These are phyloP conservation scores for Phenganax stokvisi DNA, from an alignment of 92 coral and sea anemone genomes.

Conservation along the genomic window DNA sequence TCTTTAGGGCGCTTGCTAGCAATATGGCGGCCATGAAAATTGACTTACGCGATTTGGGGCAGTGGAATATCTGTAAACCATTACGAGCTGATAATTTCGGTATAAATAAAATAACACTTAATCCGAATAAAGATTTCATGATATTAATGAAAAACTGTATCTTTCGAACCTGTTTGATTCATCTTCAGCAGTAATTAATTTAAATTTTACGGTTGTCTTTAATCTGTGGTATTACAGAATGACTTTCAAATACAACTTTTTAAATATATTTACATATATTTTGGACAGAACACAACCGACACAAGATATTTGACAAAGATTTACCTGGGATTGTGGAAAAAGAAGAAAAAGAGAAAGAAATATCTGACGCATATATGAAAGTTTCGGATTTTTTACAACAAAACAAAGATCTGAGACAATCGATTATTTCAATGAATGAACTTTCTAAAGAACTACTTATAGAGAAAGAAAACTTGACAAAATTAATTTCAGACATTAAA, in stretches of 20 bases:
- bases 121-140: too few species aligned
- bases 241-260: not conserved
- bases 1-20: too few species aligned
- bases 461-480: slow-evolving; percentile 39
- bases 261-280: not conserved
- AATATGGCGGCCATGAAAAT: not conserved
- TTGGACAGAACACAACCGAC: not conserved
- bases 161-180: too few species aligned
- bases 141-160: too few species aligned
- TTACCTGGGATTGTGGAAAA: not conserved
- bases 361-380: slow-evolving; percentile 34
- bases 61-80: not conserved
- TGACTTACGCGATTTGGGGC: not conserved
- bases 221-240: not conserved
- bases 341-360: slow-evolving; percentile 27
- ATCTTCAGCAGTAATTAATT: too few species aligned
- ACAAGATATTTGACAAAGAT: slow-evolving; percentile 17
- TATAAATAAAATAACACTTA: too few species aligned
- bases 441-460: slow-evolving; percentile 34
- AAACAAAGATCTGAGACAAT: slow-evolving; percentile 41
- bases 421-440: slow-evolving; percentile 31
- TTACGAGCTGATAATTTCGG: too few species aligned
- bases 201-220: not conserved
- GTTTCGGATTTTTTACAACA: slow-evolving; percentile 51
- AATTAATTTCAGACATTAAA: slow-evolving; percentile 41